Conservation (phyloP, 2,888 invertebrate genomes). For the Taphrorychus bicolor region DNA sequence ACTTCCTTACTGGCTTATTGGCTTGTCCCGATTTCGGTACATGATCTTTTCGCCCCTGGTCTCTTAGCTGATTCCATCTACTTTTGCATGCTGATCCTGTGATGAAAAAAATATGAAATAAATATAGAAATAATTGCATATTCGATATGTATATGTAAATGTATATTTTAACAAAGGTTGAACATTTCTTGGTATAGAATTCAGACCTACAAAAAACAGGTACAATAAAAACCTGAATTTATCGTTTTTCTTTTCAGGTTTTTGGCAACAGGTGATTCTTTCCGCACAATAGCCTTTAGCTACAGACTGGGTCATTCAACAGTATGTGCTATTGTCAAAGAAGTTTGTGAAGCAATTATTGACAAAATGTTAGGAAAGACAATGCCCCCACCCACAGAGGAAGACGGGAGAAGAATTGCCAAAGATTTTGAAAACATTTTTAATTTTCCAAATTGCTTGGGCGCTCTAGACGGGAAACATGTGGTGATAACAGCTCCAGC, state of each 20-base stretch:
- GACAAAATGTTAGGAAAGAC: slow-evolving; percentile 1
- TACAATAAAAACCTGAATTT: too few relatives aligned
- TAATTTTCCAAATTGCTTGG: not conserved
- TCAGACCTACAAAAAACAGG: too few relatives aligned
- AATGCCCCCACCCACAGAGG: not conserved
- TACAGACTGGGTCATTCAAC: too few relatives aligned
- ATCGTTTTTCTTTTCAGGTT: too few relatives aligned
- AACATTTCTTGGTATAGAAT: too few relatives aligned
- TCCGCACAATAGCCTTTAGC: too few relatives aligned
- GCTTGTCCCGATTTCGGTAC: not conserved
- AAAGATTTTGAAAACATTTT: not conserved
- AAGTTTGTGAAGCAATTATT: slow-evolving; percentile 29
- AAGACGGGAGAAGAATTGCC: not conserved
- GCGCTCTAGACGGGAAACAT: not conserved
- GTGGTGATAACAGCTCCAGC: not conserved
- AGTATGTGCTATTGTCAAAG: too few relatives aligned
- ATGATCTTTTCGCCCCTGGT: not conserved
- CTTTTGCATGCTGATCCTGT: not conserved
- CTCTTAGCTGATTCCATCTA: not conserved
- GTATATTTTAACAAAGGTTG: too few relatives aligned
- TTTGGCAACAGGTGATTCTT: too few relatives aligned
- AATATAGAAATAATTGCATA: not conserved
- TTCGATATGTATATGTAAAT: not conserved
- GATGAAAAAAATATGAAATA: not conserved
- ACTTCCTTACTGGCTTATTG: too few relatives aligned